Evolutionary conservation across 2,797 vertebrate species (phyloP), one percentile per base, ranked within the genome.

Genomic region (Nyctalus aviator): DNA sequence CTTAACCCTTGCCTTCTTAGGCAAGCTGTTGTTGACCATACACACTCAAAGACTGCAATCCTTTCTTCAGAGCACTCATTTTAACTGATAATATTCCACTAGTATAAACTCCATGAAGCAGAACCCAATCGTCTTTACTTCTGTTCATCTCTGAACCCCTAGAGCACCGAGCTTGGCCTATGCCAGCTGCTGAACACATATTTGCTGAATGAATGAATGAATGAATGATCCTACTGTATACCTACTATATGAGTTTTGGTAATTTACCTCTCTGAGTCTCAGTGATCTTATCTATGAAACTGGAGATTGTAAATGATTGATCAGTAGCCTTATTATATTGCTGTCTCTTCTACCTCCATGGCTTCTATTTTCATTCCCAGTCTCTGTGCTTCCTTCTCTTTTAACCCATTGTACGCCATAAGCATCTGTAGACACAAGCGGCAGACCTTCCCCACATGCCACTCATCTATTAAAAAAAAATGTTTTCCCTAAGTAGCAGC

Each of bases 301-400:
- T 0, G 12, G 37, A 10, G n/a, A 46, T 15, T 41, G 46, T 4
- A 27, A 64, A 6, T 44, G 78, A n/a, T 15, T 0, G 20, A 46
- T 68, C 21, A 18, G 5, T 3, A 7, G 1, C 4, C 9, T 46
- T 21, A 17, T 14, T 71, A 23, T 18, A 20, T 8, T 11, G 7
- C 37, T 11, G 0, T 8, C 18, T 37, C 87, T 68, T 35, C 48
- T 20, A 0, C 7, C 32, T 25, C 6, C 11, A 0, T 0, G 6
- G 18, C 32, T 66, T 46, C 18, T 68, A 0, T 48, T 44, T 86
- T 44, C 46, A 57, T n/a, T 32, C 17, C 1, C 3, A 7, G 3
- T 53, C 71, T 64, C 66, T 55, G 12, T 8, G 0, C 50, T 53
- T 44, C 35, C 23, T 46, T 76, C 4, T 79, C 44, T 73, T 44